Evolutionary conservation across 2,888 invertebrate genomes (phyloP).

Genomic region (Cataglyphis livida): DNA sequence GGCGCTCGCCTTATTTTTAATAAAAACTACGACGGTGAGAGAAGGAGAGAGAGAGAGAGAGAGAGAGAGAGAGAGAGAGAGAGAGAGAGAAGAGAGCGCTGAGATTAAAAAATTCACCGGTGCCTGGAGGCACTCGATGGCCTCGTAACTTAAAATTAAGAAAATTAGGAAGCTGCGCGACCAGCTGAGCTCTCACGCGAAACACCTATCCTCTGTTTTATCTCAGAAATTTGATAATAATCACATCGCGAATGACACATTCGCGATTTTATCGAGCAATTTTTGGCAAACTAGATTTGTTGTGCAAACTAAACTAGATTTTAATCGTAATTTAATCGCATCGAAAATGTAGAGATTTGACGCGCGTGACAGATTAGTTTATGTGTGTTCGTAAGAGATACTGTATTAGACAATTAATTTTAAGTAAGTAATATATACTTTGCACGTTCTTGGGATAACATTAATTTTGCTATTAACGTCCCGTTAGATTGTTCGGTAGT

Average conservation of each 20-base stretch:
- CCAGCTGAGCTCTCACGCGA: conserved; percentile 17
- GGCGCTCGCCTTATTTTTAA: conserved; percentile 75
- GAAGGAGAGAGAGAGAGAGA: neutral
- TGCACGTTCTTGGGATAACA: neutral
- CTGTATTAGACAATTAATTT: conserved; percentile 23
- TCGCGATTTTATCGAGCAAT: neutral
- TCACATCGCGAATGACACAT: conserved; percentile 2
- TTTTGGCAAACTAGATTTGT: neutral
- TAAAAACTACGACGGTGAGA: conserved; percentile 72
- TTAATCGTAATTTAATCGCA: neutral
- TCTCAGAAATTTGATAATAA: conserved; percentile 23
- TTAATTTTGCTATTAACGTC: conserved; percentile 47
- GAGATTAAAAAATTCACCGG: conserved; percentile 78
- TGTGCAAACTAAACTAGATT: neutral
- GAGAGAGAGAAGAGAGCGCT: conserved; percentile 12
- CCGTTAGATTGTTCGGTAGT: conserved; percentile 15
- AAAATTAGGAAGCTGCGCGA: conserved; percentile 73
- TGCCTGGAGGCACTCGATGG: conserved; percentile 68
- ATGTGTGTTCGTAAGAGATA: neutral
- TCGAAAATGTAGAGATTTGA: neutral
- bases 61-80: neutral
- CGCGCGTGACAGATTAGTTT: neutral
- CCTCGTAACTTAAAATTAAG: conserved; percentile 81
- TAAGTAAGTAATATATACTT: conserved; percentile 9
- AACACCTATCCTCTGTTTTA: conserved; percentile 17